Conservation (phyloP, 2,113 vertebrate genomes). For the Hippocampus barbouri region DNA sequence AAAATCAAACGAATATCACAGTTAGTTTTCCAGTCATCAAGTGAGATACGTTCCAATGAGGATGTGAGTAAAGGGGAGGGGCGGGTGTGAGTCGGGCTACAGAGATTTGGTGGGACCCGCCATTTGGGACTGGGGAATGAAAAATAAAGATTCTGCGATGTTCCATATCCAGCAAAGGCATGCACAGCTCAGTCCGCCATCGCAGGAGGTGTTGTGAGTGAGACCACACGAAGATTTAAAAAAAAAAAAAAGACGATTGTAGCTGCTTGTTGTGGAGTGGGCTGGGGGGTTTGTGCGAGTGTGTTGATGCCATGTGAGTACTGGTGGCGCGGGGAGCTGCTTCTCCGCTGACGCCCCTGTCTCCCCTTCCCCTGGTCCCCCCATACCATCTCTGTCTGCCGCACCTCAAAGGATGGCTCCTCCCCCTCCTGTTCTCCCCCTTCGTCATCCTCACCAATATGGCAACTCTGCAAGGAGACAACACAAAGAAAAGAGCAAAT, state of each 20-base stretch:
- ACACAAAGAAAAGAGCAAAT: neutral
- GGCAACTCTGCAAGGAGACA: slow-evolving; percentile 78
- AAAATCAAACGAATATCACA: slow-evolving; percentile 24
- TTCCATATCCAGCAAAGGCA: slow-evolving; percentile 64
- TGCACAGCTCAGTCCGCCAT: slow-evolving; percentile 71
- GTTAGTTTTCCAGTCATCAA: slow-evolving; percentile 39
- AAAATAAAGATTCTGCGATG: slow-evolving; percentile 33
- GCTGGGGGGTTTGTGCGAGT: slow-evolving; percentile 49
- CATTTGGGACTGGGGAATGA: slow-evolving; percentile 46
- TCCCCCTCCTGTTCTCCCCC: slow-evolving; percentile 75
- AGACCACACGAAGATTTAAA: slow-evolving; percentile 9
- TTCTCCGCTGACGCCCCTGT: slow-evolving; percentile 67
- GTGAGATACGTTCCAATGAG: slow-evolving; percentile 28
- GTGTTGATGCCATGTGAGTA: slow-evolving; percentile 62
- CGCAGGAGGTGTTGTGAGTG: slow-evolving; percentile 54
- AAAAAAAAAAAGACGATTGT: slow-evolving; percentile 20
- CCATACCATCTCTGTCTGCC: slow-evolving; percentile 78
- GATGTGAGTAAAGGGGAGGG: slow-evolving; percentile 33
- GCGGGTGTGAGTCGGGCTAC: slow-evolving; percentile 27
- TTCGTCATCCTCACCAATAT: slow-evolving; percentile 83
- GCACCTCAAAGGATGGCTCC: slow-evolving; percentile 86
- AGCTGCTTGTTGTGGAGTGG: neutral
- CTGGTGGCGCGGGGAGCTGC: slow-evolving; percentile 51
- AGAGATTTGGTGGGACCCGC: slow-evolving; percentile 18
- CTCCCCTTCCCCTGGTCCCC: slow-evolving; percentile 70